These are phyloP conservation scores for Miltochrista miniata DNA, from an alignment of 2,888 invertebrate species.

Conservation along the genomic window DNA sequence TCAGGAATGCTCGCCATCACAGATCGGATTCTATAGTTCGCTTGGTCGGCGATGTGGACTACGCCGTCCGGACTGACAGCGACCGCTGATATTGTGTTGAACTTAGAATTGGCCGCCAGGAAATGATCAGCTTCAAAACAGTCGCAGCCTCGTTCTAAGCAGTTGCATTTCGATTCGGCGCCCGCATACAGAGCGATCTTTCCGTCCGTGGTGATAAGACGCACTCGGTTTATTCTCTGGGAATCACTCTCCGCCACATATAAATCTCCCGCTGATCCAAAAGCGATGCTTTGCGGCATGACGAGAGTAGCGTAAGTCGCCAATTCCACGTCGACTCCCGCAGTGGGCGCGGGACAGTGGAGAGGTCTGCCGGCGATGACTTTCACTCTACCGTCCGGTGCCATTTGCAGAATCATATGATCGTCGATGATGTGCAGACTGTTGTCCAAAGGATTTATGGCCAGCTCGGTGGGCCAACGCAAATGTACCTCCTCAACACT, in stretches of 20 bases:
- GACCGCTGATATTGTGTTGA: constrained; percentile 96
- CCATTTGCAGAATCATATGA: constrained; percentile 96
- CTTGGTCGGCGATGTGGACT: constrained; percentile 98
- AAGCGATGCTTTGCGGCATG: constrained; percentile 97
- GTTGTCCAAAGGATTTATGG: constrained; percentile 97
- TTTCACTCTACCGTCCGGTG: constrained; percentile 94
- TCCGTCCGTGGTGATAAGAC: constrained; percentile 96
- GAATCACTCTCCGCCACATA: constrained; percentile 98
- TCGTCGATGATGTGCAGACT: constrained; percentile 98
- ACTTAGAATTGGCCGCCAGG: constrained; percentile 95
- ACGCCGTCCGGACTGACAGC: constrained; percentile 97
- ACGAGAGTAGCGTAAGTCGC: constrained; percentile 96
- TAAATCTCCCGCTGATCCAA: constrained; percentile 95
- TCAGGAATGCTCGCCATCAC: constrained; percentile 96
- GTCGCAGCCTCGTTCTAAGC: constrained; percentile 94
- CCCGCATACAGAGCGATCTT: constrained; percentile 97
- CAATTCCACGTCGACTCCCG: constrained; percentile 92
- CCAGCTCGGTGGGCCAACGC: constrained; percentile 97
- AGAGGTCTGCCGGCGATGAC: constrained; percentile 97
- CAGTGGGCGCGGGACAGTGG: constrained; percentile 93
- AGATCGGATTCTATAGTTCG: constrained; percentile 93
- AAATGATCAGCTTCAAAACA: constrained; percentile 97
- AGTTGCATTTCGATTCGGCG: constrained; percentile 96
- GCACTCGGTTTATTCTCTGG: constrained; percentile 95
- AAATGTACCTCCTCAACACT: constrained; percentile 97